Conservation (phyloP, 2,888 invertebrate genomes). For the Hydraecia micacea region DNA sequence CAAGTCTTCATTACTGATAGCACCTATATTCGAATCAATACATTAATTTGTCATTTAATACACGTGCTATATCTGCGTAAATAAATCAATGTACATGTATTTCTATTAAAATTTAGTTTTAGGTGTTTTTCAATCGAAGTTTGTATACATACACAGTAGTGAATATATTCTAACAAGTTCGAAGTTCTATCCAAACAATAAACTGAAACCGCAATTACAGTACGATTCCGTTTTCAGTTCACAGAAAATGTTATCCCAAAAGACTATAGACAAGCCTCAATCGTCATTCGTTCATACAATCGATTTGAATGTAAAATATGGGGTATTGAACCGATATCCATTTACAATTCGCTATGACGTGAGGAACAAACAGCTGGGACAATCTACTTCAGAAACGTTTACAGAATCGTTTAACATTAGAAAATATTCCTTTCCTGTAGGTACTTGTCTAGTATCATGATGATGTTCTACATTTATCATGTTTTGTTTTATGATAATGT, state of each 20-base stretch:
- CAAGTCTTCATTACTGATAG: conserved; percentile 73
- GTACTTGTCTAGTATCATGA: conserved; percentile 1
- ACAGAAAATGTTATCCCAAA: conserved; percentile 53
- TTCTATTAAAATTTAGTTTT: conserved; percentile 28
- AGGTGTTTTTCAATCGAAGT: background rate
- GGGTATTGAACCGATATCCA: conserved; percentile 73
- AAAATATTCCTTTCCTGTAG: conserved; percentile 34
- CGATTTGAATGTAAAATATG: conserved; percentile 74
- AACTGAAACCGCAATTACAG: conserved; percentile 17
- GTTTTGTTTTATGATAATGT: conserved; percentile 14
- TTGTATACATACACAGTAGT: conserved; percentile 4
- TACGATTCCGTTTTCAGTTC: conserved; percentile 37
- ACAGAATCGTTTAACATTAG: conserved; percentile 34
- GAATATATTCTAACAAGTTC: conserved; percentile 19
- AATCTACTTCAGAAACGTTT: conserved; percentile 41
- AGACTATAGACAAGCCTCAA: conserved; percentile 56
- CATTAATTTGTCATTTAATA: conserved; percentile 42
- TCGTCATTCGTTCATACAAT: conserved; percentile 64
- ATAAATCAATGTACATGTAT: conserved; percentile 21
- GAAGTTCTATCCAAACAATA: conserved; percentile 20
- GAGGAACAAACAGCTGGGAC: conserved; percentile 66
- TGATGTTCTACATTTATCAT: conserved; percentile 14
- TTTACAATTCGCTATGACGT: conserved; percentile 70
- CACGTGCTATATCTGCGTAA: conserved; percentile 71
- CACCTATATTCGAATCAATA: conserved; percentile 61